Evolutionary conservation across 2,797 vertebrate genomes (phyloP).

Genomic region (Pachyuromys duprasi): DNA sequence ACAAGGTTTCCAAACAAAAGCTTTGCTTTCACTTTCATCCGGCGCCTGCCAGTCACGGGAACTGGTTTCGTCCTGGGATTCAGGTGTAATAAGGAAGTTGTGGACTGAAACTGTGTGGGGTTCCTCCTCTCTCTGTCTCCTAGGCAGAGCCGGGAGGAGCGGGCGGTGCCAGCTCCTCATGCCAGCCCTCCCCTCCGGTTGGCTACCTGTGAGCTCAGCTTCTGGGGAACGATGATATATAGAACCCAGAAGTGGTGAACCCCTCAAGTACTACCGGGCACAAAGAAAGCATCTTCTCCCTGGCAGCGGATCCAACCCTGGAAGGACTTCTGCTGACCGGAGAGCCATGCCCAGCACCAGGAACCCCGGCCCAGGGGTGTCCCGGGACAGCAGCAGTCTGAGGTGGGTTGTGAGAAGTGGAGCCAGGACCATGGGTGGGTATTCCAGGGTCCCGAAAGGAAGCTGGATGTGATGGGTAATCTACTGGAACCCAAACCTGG

Average conservation of each 20-base stretch:
- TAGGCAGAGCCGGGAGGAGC: background rate
- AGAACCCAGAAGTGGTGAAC: background rate
- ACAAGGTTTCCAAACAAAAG: background rate
- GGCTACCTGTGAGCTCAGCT: background rate
- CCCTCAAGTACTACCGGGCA: background rate
- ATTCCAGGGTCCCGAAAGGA: background rate
- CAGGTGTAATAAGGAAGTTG: background rate
- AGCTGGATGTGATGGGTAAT: background rate
- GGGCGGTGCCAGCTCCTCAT: background rate
- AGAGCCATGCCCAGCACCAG: background rate
- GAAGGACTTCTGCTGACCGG: background rate
- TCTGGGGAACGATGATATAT: background rate
- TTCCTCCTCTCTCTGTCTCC: background rate
- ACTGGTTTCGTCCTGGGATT: background rate
- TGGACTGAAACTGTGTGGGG: background rate
- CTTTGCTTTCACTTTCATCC: background rate
- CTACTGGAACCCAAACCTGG: background rate
- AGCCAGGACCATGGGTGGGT: background rate
- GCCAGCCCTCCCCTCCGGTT: background rate
- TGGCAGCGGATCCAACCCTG: background rate
- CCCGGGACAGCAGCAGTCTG: background rate
- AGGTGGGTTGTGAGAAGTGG: background rate
- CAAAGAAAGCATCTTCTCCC: background rate
- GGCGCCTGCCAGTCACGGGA: accelerated
- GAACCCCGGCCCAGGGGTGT: background rate